phyloP scores from a whole-genome alignment of 2,888 invertebrate genomes.

The Unio pictorum region DNA sequence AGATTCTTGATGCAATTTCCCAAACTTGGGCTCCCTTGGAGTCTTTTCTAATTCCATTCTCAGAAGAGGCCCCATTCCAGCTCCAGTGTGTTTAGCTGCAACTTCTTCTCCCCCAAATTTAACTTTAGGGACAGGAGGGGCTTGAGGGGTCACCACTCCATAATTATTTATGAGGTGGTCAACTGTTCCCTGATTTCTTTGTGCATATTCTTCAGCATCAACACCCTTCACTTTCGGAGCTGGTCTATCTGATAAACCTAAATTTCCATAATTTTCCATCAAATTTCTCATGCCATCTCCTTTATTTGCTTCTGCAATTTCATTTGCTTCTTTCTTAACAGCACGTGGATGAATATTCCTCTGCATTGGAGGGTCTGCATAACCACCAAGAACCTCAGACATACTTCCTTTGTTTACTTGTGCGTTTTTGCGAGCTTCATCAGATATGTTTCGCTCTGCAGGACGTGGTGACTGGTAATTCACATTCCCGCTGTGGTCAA shows the following conservation, averaged over 20 bases:
- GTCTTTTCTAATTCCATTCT: conserved; percentile 50
- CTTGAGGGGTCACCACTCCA: conserved; percentile 40
- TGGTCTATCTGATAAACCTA: conserved; percentile 35
- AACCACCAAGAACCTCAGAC: conserved; percentile 57
- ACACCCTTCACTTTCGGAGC: conserved; percentile 55
- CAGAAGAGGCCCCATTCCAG: conserved; percentile 59
- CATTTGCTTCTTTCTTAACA: conserved; percentile 49
- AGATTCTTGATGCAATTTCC: conserved; percentile 57
- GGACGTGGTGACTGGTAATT: conserved; percentile 50
- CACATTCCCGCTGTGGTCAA: conserved; percentile 48
- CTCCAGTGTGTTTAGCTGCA: conserved; percentile 54
- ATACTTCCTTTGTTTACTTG: conserved; percentile 57
- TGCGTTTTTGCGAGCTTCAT: conserved; percentile 46
- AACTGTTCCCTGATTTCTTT: conserved; percentile 59
- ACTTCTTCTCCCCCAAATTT: conserved; percentile 54
- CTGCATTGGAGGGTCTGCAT: conserved; percentile 51
- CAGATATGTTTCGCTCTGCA: conserved; percentile 39
- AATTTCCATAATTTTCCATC: conserved; percentile 59
- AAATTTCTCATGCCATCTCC: conserved; percentile 59
- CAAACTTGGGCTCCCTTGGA: conserved; percentile 45
- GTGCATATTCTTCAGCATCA: conserved; percentile 57
- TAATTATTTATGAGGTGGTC: conserved; percentile 53
- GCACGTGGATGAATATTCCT: conserved; percentile 52
- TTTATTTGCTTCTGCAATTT: conserved; percentile 51
- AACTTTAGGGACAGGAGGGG: conserved; percentile 45